These are phyloP conservation scores for Notarius quadriscutis DNA, from an alignment of 2,113 vertebrate genomes.

Conservation along the genomic window DNA sequence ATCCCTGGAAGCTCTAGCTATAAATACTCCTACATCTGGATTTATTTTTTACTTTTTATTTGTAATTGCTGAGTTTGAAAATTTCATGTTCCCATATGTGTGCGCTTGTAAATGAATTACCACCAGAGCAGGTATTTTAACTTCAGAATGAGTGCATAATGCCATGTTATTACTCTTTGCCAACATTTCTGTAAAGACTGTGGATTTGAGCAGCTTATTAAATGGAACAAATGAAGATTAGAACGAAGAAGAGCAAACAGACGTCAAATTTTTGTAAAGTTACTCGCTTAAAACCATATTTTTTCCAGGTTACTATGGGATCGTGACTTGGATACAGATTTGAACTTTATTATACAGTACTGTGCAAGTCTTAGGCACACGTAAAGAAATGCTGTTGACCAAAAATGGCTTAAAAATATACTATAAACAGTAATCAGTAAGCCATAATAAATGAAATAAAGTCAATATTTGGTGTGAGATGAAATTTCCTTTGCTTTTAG, in stretches of 20 bases:
- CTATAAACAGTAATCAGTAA: too few relatives aligned
- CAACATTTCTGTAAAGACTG: neutral
- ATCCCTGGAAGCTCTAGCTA: neutral
- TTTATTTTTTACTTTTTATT: neutral
- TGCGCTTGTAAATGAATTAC: conserved; percentile 23
- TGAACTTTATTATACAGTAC: neutral
- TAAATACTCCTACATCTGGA: conserved; percentile 21
- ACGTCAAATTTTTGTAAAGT: neutral
- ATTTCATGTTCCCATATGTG: too few relatives aligned
- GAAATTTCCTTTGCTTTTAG: too few relatives aligned
- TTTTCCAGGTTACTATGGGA: neutral
- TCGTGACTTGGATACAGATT: neutral
- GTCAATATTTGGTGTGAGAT: too few relatives aligned
- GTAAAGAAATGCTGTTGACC: too few relatives aligned
- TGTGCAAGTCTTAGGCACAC: too few relatives aligned
- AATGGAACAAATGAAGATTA: neutral
- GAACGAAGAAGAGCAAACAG: neutral
- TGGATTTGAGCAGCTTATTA: neutral
- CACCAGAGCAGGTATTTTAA: neutral
- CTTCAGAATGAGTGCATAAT: conserved; percentile 3
- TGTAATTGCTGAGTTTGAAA: conserved; percentile 17
- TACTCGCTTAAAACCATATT: neutral
- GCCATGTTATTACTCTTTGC: neutral
- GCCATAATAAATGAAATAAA: too few relatives aligned
- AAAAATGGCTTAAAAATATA: too few relatives aligned